Conservation (phyloP, 1,140 invertebrate genomes). For the Drosophila setifemur region DNA sequence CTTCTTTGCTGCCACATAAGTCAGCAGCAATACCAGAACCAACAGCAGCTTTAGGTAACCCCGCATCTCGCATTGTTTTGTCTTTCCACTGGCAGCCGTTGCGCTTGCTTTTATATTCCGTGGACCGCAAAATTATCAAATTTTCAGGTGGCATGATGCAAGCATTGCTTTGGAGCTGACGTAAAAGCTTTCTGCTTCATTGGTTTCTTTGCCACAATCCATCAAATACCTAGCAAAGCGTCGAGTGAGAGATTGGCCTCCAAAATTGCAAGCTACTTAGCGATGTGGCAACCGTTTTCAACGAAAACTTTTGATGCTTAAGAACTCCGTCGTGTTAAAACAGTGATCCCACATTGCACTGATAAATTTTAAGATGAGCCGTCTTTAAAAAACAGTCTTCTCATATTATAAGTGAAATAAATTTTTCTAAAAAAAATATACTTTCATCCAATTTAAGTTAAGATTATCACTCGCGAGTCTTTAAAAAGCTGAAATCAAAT, state of each 20-base stretch:
- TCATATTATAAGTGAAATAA: too few relatives aligned
- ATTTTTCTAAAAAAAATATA: not conserved
- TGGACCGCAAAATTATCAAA: conserved; percentile 45
- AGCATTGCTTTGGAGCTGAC: conserved; percentile 33
- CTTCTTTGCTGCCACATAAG: conserved; percentile 65
- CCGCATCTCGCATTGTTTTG: conserved; percentile 45
- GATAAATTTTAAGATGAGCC: too few relatives aligned
- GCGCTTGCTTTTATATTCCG: conserved; percentile 53
- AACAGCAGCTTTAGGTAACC: conserved; percentile 61
- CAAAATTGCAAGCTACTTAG: not conserved
- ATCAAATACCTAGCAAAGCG: conserved; percentile 6
- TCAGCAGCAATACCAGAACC: conserved; percentile 62
- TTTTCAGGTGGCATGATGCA: conserved; percentile 44
- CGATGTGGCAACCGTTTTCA: not conserved
- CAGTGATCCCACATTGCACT: too few relatives aligned
- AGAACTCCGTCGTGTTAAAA: too few relatives aligned
- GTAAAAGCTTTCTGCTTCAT: conserved; percentile 55
- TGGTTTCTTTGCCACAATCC: conserved; percentile 9
- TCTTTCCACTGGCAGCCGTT: conserved; percentile 18
- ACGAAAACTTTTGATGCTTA: not conserved
- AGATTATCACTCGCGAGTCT: too few relatives aligned
- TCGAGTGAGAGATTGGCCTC: conserved; percentile 33
- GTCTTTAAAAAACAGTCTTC: too few relatives aligned
- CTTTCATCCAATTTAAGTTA: too few relatives aligned
- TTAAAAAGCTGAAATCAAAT: too few relatives aligned